Percentiles rank a stretch among this genome's conserved stretches.
phyloP scores from a whole-genome alignment of 37 sponge, comb jelly and placozoan genomes.

The Aphrocallistes beatrix region DNA sequence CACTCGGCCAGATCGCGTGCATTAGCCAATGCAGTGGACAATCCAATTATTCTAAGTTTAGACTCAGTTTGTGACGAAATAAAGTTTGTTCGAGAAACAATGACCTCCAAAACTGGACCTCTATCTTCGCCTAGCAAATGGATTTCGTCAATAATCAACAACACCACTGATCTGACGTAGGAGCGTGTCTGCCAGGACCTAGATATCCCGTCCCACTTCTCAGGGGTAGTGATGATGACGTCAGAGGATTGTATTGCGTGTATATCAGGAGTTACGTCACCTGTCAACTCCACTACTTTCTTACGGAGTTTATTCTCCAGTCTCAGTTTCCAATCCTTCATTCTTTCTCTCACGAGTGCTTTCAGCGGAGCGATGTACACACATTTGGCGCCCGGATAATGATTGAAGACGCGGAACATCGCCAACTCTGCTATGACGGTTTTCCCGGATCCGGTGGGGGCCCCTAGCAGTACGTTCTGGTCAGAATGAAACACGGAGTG shows the following conservation, averaged over 20 bases:
- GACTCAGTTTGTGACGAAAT: conserved; percentile 88
- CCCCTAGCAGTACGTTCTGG: conserved; percentile 77
- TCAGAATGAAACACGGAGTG: conserved; percentile 94
- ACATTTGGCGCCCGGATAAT: conserved; percentile 71
- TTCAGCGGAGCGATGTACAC: conserved; percentile 98
- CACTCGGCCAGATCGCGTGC: conserved; percentile 91
- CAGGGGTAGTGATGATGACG: conserved; percentile 97
- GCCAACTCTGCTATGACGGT: conserved; percentile 98
- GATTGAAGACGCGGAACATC: conserved; percentile 77
- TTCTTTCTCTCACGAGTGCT: conserved; percentile 89
- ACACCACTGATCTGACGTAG: conserved; percentile 59
- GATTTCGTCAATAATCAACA: conserved; percentile 95
- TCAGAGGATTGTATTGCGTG: conserved; percentile 75
- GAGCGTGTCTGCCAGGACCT: conserved; percentile 93
- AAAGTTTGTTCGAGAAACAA: conserved; percentile 92
- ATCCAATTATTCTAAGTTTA: conserved; percentile 72
- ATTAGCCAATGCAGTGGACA: conserved; percentile 94
- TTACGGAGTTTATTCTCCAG: conserved; percentile 61
- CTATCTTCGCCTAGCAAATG: conserved; percentile 94
- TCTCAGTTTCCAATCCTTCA: conserved; percentile 76
- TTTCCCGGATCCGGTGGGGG: conserved; percentile 97
- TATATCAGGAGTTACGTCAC: conserved; percentile 88
- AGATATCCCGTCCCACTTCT: conserved; percentile 98
- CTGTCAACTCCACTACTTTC: conserved; percentile 90
- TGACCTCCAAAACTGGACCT: conserved; percentile 96